Evolutionary conservation across 2,797 vertebrate genomes (phyloP), one percentile per base, ranked within the genome.

Genomic region (Jordanella pulchra): DNA sequence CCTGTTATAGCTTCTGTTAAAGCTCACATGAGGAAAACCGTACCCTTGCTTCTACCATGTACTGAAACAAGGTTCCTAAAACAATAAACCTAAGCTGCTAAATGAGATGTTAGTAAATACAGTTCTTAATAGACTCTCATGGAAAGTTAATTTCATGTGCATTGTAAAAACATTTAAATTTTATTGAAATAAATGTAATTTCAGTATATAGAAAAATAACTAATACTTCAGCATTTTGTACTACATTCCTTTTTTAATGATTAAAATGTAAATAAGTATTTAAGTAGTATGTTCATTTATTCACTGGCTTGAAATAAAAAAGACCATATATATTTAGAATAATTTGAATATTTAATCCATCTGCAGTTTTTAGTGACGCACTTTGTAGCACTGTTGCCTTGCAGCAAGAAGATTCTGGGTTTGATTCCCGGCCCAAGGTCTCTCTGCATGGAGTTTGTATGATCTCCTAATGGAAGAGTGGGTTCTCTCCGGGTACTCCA

Each of bases 191-290:
- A 71, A 83, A 80, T 85, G 27, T 58, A 28, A 4, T 80, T 81
- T 75, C 44, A 1, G 65, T 92, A 92, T 25, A 92, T 39, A 39
- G 35, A 39, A 92, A 93, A 92, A 92, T 92, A 90, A 87, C 25
- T 80, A 73, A 80, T 68, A 71, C 80, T 84, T 82, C 74, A 85
- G 54, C 27, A 65, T 73, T 73, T 27, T 69, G 79, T 76, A 30
- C 53, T 71, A 60, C 56, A 65, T 47, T n/a, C n/a, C n/a, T 80
- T 73, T 75, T 76, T 54, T 80, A 82, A 87, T 76, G 82, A 80
- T 7, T 18, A 21, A 35, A 69, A 51, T 79, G 65, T 80, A 2
- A 65, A 78, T 68, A 51, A 4, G 13, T 60, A 61, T n/a, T 14
- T n/a, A 44, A 27, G 51, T 71, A 58, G n/a, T 73, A n/a, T 73